Evolutionary conservation across 2,113 vertebrate species (phyloP), one percentile per base, ranked within the genome.

Genomic region (Butorides virescens): DNA sequence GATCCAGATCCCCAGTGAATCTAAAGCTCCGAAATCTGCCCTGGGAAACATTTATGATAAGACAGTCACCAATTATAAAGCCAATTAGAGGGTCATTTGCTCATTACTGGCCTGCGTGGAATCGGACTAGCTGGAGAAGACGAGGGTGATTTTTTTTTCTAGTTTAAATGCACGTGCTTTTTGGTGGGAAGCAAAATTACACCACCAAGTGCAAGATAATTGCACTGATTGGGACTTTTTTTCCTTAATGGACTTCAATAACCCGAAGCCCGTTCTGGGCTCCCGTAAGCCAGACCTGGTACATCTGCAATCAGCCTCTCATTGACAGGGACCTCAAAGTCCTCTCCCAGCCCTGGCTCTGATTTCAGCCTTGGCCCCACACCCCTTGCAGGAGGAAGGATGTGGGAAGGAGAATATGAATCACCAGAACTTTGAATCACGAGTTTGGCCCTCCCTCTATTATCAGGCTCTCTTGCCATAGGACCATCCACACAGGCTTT

Each of bases 271-370:
- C 5, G 1, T 1, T 83, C 72, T 62, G 21, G 15, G 12, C 8
- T 90, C 7, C 42, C 2, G 0, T 44, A 77, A 89, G 5, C 52
- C 83, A 63, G 72, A 44, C 13, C 11, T 73, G 52, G 36, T 63
- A 61, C 26, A 27, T 78, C 25, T 81, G 46, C 47, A 16, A 30
- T 59, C 86, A 88, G 20, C 18, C 9, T 47, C 22, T 78, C 29
- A 32, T 56, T 0, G 0, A 50, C 19, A 34, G 23, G 10, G 32
- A 62, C 15, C 56, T 81, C 39, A 70, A 39, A 65, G 61, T 32
- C 39, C n/a, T 62, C 50, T 78, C 46, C 15, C 37, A 36, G 29
- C 34, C 47, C 68, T 14, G 2, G 26, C n/a, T 56, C 44, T 61
- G 53, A 23, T 73, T 86, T 81, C 53, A 4, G 14, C 21, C 61